Percentiles rank a stretch among this genome's conserved stretches.
Evolutionary conservation across 2,113 vertebrate species (phyloP).

Genomic region (Perca fluviatilis): DNA sequence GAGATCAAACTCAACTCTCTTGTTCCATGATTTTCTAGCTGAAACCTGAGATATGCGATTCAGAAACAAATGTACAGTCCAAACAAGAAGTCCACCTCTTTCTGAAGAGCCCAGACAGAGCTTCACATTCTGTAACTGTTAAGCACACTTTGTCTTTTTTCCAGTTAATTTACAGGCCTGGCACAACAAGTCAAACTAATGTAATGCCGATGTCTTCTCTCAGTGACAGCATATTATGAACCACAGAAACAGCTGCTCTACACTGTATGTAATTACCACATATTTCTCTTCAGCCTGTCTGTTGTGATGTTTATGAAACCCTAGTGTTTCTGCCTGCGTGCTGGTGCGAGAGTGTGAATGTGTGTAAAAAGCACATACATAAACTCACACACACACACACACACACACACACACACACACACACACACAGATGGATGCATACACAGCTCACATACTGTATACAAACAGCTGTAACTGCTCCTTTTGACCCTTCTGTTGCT

Average conservation of each 20-base stretch:
- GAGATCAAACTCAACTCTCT: not conserved
- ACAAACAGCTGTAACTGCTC: conserved; percentile 49
- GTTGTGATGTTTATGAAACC: conserved; percentile 61
- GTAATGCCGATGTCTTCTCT: conserved; percentile 23
- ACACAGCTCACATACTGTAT: conserved; percentile 2
- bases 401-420: conserved; percentile 11
- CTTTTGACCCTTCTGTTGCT: conserved; percentile 45
- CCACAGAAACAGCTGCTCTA: conserved; percentile 62
- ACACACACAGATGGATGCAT: conserved; percentile 29
- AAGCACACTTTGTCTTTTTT: conserved; percentile 5
- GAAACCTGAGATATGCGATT: not conserved
- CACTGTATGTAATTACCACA: conserved; percentile 44
- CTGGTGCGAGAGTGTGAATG: conserved; percentile 26
- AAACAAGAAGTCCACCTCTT: not conserved
- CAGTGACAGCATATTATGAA: conserved; percentile 28
- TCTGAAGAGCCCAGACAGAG: not conserved
- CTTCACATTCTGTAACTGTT: not conserved
- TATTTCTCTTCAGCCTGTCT: conserved; percentile 46
- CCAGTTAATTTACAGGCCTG: not conserved
- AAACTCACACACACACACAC: conserved; percentile 21
- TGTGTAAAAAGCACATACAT: conserved; percentile 20
- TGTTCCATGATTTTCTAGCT: not conserved
- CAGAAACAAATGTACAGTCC: not conserved
- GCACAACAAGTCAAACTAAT: not conserved
- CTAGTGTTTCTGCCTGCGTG: conserved; percentile 22